Percentiles rank a stretch among this genome's conserved stretches.
phyloP scores from a whole-genome alignment of 2,797 vertebrate species.

The Melanotaenia boesemani region DNA sequence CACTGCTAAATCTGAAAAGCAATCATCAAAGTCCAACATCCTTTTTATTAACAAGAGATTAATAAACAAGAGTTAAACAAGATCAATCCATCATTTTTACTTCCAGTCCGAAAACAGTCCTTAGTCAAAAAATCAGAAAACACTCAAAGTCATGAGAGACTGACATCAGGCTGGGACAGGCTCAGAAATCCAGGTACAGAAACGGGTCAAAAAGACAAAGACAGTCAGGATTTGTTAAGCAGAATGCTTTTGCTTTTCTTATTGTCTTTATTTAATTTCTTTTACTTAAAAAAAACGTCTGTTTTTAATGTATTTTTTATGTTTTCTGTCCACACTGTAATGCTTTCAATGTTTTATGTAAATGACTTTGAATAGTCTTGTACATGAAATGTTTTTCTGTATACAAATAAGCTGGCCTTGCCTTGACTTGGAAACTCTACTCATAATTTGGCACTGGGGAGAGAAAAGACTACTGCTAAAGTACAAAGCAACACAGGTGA shows the following conservation, averaged over 20 bases:
- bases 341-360: background rate
- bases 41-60: background rate
- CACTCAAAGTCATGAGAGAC: background rate
- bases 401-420: background rate
- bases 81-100: background rate
- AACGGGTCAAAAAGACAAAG: background rate
- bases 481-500: background rate
- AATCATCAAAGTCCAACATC: too few species aligned
- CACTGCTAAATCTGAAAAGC: too few species aligned
- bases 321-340: background rate
- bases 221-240: background rate
- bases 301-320: background rate
- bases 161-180: too few species aligned
- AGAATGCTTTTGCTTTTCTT: background rate
- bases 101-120: background rate
- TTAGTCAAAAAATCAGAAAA: background rate
- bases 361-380: background rate
- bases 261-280: background rate
- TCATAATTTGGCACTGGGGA: background rate
- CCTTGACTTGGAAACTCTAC: background rate
- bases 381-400: background rate
- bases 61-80: background rate
- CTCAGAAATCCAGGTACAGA: background rate
- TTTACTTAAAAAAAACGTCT: too few species aligned
- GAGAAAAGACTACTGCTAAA: background rate